Base-by-base conservation (phyloP, 2,797 vertebrate genomes). In the Bufotes viridis region DNA sequence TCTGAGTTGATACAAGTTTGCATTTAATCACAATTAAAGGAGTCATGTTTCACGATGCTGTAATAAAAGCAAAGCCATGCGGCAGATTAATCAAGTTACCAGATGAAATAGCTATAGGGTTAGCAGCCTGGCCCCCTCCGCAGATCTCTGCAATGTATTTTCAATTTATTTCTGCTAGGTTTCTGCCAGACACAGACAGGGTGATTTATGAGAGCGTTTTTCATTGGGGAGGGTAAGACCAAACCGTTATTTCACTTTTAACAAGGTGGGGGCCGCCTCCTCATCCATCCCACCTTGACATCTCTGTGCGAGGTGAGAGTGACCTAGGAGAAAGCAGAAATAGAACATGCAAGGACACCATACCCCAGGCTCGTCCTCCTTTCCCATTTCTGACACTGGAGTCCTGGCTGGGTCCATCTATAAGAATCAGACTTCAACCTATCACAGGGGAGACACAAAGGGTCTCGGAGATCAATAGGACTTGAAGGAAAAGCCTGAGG, bases 201-300 rank as follows among this genome's bases (percentile, higher is more conserved):
- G 79, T 89, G 88, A 89, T 89, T 89, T 89, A 89, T 89, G 88
- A 89, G 78, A 29, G 67, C 15, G 12, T 81, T 89, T 65, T 67
- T 24, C 82, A 74, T 57, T 34, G 60, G 83, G 87, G 84, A 82
- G 88, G 79, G 72, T 24, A 18, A 76, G 81, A 49, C 51, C 11
- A 67, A 26, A 53, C 18, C 65, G 67, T 88, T 88, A 85, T 88
- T 89, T 85, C 84, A 82, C 60, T 76, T 89, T 78, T 85, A 85
- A 81, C 67, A 75, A 79, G 87, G 78, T 78, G 69, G 87, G 87
- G 78, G 83, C 65, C 26, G n/a, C 13, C 15, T 67, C 86, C 61
- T 63, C 60, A 82, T 89, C 67, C 72, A 74, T 81, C 83, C 88
- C 88, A 86, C 88, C 88, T 63, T 86, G 70, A 86, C 84, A 89